Conservation (phyloP, 2,797 vertebrate species). For the Melanotaenia parkinsoni region DNA sequence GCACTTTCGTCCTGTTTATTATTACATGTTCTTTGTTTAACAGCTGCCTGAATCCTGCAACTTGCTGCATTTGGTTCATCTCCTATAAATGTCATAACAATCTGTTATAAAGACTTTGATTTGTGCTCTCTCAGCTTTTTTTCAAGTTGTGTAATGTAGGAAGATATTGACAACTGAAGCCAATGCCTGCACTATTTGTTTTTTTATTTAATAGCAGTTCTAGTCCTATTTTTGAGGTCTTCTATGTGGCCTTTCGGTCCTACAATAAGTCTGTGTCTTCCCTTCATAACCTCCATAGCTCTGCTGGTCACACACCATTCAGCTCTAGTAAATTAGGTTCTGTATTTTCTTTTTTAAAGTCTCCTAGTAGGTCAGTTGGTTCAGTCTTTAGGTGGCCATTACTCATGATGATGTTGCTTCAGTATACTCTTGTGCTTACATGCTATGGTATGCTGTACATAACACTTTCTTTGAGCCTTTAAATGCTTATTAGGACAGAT, state of each 20-base stretch:
- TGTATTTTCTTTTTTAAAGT: neutral
- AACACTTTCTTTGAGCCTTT: constrained; percentile 17
- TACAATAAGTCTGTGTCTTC: constrained; percentile 36
- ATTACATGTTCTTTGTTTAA: neutral
- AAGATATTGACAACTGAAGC: neutral
- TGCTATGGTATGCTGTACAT: constrained; percentile 14
- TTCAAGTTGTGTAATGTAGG: neutral
- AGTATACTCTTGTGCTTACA: constrained; percentile 12
- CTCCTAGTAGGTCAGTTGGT: constrained; percentile 24
- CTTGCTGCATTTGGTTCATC: too few species aligned
- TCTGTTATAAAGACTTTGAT: too few species aligned
- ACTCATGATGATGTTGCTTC: constrained; percentile 24
- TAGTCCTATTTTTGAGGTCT: constrained; percentile 14
- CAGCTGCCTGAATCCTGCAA: too few species aligned
- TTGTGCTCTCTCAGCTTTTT: neutral
- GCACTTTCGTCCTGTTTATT: neutral
- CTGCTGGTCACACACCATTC: constrained; percentile 65
- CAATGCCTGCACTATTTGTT: neutral
- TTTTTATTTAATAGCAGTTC: constrained; percentile 28
- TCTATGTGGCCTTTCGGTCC: constrained; percentile 24
- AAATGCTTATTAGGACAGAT: constrained; percentile 26
- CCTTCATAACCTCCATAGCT: constrained; percentile 42
- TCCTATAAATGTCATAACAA: too few species aligned
- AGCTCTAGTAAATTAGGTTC: constrained; percentile 62
- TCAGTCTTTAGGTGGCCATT: constrained; percentile 16